phyloP scores from a whole-genome alignment of 2,888 invertebrate genomes.

The Drosophila tanythrix region DNA sequence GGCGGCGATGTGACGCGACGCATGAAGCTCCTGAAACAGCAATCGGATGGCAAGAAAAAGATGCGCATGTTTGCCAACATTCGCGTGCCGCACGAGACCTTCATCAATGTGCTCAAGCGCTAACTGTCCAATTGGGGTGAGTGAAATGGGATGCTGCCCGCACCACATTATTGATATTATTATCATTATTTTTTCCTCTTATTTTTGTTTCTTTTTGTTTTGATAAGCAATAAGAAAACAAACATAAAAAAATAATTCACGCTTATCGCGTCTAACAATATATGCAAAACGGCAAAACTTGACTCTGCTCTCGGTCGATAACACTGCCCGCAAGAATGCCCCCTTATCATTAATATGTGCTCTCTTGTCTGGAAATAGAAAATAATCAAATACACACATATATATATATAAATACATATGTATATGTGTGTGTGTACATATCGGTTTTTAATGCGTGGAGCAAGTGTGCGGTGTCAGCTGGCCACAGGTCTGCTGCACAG shows the following conservation, averaged over 20 bases:
- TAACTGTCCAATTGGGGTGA: conserved; percentile 73
- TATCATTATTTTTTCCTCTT: not conserved
- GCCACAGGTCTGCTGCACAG: not conserved
- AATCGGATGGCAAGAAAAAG: conserved; percentile 97
- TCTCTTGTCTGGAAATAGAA: conserved; percentile 50
- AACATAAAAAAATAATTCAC: conserved; percentile 5
- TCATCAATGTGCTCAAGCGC: conserved; percentile 95
- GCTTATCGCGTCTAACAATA: conserved; percentile 41
- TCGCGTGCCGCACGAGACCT: conserved; percentile 95
- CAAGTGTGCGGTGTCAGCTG: not conserved
- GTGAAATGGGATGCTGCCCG: conserved; percentile 23
- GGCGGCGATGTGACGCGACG: conserved; percentile 96
- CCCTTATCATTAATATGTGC: conserved; percentile 40
- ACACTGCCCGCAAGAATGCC: conserved; percentile 25
- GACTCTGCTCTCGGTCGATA: conserved; percentile 25
- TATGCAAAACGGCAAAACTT: conserved; percentile 4
- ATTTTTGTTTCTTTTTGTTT: not conserved
- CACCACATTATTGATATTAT: conserved; percentile 34
- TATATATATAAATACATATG: conserved; percentile 6
- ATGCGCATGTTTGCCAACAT: conserved; percentile 97
- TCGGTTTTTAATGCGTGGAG: conserved; percentile 5
- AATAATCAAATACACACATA: conserved; percentile 13
- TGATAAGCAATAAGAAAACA: not conserved
- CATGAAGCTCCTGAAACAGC: conserved; percentile 94
- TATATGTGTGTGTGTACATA: conserved; percentile 5